These are phyloP conservation scores for Gracilinanus agilis DNA, from an alignment of 2,113 vertebrate genomes.

Conservation along the genomic window DNA sequence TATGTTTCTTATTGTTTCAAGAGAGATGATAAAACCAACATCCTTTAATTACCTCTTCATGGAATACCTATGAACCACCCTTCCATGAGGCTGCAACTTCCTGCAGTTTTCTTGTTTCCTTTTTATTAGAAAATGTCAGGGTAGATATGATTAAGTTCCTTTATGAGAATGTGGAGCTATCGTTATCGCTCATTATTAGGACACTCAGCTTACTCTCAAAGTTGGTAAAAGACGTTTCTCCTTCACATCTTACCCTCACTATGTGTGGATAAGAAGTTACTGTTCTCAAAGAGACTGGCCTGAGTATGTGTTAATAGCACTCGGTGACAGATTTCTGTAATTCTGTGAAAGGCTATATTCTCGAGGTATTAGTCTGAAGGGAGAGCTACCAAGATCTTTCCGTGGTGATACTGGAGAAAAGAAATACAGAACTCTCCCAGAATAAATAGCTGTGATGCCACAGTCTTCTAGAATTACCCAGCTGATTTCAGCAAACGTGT, in stretches of 20 bases:
- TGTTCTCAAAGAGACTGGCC: background rate
- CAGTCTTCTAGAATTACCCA: background rate
- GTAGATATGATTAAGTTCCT: background rate
- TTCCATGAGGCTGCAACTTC: background rate
- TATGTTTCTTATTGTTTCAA: background rate
- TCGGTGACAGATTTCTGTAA: background rate
- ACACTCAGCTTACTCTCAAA: background rate
- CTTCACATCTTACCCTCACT: background rate
- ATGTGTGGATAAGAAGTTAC: background rate
- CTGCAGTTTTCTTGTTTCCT: background rate
- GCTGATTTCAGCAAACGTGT: slow-evolving; percentile 45
- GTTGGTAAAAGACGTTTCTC: background rate
- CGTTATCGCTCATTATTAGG: background rate
- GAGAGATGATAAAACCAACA: background rate
- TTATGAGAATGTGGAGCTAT: background rate
- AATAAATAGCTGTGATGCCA: background rate
- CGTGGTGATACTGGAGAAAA: background rate
- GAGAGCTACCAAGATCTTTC: background rate
- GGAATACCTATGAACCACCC: background rate
- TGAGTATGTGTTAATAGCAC: background rate
- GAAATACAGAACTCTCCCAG: background rate
- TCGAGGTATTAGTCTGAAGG: slow-evolving; percentile 22
- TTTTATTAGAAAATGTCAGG: background rate
- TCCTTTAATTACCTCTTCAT: background rate
- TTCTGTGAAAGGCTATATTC: background rate